Conservation (phyloP, 2,113 vertebrate genomes). For the Syngnathoides biaculeatus region DNA sequence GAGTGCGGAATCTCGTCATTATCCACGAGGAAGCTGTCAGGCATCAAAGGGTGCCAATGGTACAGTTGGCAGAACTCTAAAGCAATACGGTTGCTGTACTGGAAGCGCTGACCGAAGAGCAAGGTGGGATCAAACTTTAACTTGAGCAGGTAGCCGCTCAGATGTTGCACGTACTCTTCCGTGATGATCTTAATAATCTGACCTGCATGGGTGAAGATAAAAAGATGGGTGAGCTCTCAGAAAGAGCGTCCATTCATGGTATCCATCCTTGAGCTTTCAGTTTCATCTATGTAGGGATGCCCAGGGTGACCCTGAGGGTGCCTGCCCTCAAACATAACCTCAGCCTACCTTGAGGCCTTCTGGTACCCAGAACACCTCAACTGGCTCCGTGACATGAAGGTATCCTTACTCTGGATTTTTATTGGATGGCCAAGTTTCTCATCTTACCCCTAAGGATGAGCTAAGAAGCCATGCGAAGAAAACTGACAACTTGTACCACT, state of each 20-base stretch:
- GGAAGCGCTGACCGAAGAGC: conserved; percentile 81
- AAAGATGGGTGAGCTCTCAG: too few relatives aligned
- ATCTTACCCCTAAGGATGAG: too few relatives aligned
- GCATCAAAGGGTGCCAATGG: conserved; percentile 97
- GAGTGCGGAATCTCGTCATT: conserved; percentile 76
- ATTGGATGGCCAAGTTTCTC: too few relatives aligned
- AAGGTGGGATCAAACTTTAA: conserved; percentile 90
- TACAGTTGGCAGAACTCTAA: conserved; percentile 96
- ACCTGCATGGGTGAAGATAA: conserved; percentile 64
- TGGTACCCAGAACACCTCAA: too few relatives aligned
- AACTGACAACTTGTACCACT: too few relatives aligned
- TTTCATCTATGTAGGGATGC: too few relatives aligned
- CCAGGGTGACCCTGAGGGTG: too few relatives aligned
- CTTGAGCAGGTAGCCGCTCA: conserved; percentile 88
- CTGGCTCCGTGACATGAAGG: too few relatives aligned
- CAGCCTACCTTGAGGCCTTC: too few relatives aligned
- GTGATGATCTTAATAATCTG: conserved; percentile 92
- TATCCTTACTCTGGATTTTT: too few relatives aligned
- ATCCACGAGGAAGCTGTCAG: conserved; percentile 81
- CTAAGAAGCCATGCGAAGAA: too few relatives aligned
- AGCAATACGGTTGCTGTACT: conserved; percentile 89
- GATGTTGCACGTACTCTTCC: conserved; percentile 96
- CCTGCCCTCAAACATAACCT: too few relatives aligned
- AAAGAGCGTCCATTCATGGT: background rate
- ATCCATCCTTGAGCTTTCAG: background rate